Evolutionary conservation across 2,888 invertebrate genomes (phyloP).

Genomic region (Platycnemis pennipes): DNA sequence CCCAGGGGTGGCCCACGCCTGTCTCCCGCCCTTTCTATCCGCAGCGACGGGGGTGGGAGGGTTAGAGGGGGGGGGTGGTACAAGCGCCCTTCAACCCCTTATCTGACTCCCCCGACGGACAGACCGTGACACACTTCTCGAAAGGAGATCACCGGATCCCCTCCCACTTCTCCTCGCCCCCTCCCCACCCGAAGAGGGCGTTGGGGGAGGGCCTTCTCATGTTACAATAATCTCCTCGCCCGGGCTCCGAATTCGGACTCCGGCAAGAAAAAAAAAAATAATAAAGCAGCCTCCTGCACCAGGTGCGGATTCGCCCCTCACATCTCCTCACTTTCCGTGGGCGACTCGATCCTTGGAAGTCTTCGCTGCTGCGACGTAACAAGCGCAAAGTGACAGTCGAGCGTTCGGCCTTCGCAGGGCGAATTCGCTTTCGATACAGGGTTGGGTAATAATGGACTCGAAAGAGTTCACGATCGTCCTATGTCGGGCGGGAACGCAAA

Average conservation of each 20-base stretch:
- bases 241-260: not conserved
- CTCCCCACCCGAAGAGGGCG: not conserved
- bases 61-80: too few relatives aligned
- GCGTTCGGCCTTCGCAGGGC: too few relatives aligned
- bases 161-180: not conserved
- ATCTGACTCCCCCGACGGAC: not conserved
- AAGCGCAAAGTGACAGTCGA: too few relatives aligned
- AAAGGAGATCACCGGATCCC: not conserved
- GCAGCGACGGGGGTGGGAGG: not conserved
- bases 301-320: not conserved
- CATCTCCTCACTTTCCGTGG: not conserved
- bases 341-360: not conserved
- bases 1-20: not conserved
- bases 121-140: conserved; percentile 23
- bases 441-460: too few relatives aligned
- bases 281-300: not conserved
- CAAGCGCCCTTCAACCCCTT: too few relatives aligned
- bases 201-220: not conserved
- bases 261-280: too few relatives aligned
- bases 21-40: not conserved
- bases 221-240: not conserved
- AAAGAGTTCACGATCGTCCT: too few relatives aligned
- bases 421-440: too few relatives aligned
- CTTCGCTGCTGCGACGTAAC: too few relatives aligned
- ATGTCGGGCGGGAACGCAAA: too few relatives aligned